Conservation (phyloP, 1,140 invertebrate genomes). For the Bradynema listronoti region DNA sequence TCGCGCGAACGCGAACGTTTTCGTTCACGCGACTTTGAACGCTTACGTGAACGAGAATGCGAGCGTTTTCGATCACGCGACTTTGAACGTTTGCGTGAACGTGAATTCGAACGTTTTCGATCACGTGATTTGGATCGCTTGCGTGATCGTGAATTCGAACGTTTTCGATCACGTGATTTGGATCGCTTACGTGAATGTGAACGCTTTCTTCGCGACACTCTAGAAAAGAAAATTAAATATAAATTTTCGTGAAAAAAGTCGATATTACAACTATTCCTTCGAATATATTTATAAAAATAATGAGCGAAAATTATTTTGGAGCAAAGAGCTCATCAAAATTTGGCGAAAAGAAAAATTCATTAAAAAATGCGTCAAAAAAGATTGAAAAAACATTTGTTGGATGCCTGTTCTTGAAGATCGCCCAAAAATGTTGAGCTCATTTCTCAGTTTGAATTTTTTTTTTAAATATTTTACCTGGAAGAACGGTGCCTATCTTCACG, state of each 20-base stretch:
- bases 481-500: neutral
- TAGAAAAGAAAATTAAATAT: too few species aligned
- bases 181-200: slow-evolving; percentile 30
- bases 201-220: neutral
- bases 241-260: too few species aligned
- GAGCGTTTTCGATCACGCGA: slow-evolving; percentile 27
- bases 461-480: slow-evolving; percentile 15
- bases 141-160: slow-evolving; percentile 11
- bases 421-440: too few species aligned
- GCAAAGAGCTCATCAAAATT: slow-evolving; percentile 8
- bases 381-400: slow-evolving; percentile 3
- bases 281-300: too few species aligned
- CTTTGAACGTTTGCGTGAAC: slow-evolving; percentile 29
- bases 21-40: slow-evolving; percentile 10
- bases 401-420: too few species aligned
- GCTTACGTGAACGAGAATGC: neutral
- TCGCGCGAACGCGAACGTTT: slow-evolving; percentile 20
- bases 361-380: neutral
- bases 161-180: slow-evolving; percentile 26
- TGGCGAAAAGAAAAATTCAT: slow-evolving; percentile 14
- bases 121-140: slow-evolving; percentile 9
- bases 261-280: too few species aligned
- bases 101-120: slow-evolving; percentile 19
- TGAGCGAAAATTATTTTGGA: too few species aligned
- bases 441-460: neutral